phyloP scores from a whole-genome alignment of 2,888 invertebrate species.

The Drosophila mimetica region DNA sequence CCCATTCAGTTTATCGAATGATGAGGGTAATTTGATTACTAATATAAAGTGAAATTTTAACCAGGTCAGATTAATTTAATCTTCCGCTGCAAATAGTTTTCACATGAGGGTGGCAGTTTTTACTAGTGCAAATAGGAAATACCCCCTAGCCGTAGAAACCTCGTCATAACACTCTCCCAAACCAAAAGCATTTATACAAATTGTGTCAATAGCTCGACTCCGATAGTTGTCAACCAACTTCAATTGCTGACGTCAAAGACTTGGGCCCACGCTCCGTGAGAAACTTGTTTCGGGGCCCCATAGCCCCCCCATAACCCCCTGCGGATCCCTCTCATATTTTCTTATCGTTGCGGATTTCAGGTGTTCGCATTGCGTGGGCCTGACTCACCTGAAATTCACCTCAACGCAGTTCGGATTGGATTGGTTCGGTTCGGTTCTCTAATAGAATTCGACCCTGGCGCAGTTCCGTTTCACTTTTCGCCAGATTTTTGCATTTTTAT shows the following conservation, averaged over 20 bases:
- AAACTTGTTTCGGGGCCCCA: constrained; percentile 56
- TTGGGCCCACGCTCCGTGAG: constrained; percentile 61
- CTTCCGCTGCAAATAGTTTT: constrained; percentile 25
- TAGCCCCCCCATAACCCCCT: neutral
- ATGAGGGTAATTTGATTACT: neutral
- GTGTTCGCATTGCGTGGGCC: constrained; percentile 74
- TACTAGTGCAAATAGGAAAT: constrained; percentile 24
- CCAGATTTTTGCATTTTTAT: constrained; percentile 53
- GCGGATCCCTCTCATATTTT: constrained; percentile 11
- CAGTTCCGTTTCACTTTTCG: constrained; percentile 77
- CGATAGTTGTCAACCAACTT: constrained; percentile 35
- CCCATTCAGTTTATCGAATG: constrained; percentile 2
- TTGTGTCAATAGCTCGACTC: constrained; percentile 36
- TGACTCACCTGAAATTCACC: constrained; percentile 39
- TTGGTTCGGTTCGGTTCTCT: constrained; percentile 63
- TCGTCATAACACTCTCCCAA: neutral
- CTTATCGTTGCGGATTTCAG: constrained; percentile 68
- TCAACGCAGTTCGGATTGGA: constrained; percentile 58
- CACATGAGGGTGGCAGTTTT: constrained; percentile 11
- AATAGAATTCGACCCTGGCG: constrained; percentile 65
- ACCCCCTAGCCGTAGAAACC: constrained; percentile 3
- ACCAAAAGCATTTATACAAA: constrained; percentile 14
- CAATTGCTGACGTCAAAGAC: constrained; percentile 52
- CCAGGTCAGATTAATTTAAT: constrained; percentile 8
- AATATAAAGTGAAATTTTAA: neutral